A percentile compares a stretch with the other conserved stretches of the same genome.
phyloP scores from a whole-genome alignment of 1,140 invertebrate species.

The Spodoptera litura region DNA sequence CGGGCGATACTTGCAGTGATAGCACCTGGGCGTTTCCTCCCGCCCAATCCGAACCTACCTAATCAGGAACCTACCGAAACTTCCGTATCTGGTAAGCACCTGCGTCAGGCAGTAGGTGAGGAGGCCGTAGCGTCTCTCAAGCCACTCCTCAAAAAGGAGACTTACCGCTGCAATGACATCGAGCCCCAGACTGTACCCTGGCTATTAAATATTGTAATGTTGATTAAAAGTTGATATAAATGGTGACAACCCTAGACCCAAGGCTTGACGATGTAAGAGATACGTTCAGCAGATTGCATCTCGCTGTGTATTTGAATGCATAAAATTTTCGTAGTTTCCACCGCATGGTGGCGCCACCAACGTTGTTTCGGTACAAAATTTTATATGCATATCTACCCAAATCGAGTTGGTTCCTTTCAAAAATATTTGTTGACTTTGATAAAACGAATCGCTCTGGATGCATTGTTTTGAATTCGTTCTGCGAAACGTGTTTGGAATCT shows the following conservation, averaged over 20 bases:
- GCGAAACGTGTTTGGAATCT: constrained; percentile 8
- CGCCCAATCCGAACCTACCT: too few relatives aligned
- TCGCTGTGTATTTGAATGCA: constrained; percentile 26
- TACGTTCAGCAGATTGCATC: constrained; percentile 29
- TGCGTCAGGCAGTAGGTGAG: too few relatives aligned
- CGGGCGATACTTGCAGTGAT: too few relatives aligned
- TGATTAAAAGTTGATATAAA: too few relatives aligned
- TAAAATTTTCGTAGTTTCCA: constrained; percentile 8
- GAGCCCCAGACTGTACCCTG: too few relatives aligned
- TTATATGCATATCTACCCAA: constrained; percentile 22
- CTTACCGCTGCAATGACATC: too few relatives aligned
- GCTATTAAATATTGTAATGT: too few relatives aligned
- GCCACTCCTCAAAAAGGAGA: too few relatives aligned
- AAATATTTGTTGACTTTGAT: constrained; percentile 28
- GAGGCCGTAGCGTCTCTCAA: too few relatives aligned
- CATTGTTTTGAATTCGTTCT: constrained; percentile 14
- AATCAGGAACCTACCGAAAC: too few relatives aligned
- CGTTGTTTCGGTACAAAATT: constrained; percentile 24
- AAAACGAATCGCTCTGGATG: constrained; percentile 9
- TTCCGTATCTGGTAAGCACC: too few relatives aligned
- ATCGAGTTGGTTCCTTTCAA: constrained; percentile 8
- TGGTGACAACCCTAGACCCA: not conserved
- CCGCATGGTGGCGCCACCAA: not conserved
- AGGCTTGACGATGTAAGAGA: constrained; percentile 4
- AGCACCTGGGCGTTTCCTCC: too few relatives aligned